phyloP scores from a whole-genome alignment of 2,797 vertebrate genomes.

The Crax fasciolata region DNA sequence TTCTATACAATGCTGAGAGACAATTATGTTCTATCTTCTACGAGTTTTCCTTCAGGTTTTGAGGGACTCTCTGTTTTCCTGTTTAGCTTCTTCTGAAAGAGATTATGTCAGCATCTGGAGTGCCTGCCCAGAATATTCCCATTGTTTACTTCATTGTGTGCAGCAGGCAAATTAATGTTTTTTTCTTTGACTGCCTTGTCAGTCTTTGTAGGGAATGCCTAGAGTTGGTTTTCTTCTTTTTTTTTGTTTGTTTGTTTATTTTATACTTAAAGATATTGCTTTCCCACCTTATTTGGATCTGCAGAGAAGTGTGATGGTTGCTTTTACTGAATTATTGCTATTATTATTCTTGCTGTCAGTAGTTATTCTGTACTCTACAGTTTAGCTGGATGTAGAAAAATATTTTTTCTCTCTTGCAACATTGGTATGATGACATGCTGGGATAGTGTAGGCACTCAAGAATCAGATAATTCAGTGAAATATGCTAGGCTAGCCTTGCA shows the following conservation, averaged over 20 bases:
- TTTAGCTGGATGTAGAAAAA: not conserved
- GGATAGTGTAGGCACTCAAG: not conserved
- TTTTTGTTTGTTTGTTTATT: not conserved
- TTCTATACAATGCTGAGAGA: not conserved
- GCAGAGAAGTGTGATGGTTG: not conserved
- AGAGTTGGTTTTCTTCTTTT: not conserved
- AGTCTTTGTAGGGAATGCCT: not conserved
- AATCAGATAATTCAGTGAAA: not conserved
- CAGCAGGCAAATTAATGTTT: not conserved
- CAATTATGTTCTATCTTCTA: not conserved
- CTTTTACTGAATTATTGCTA: not conserved
- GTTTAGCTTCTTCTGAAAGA: not conserved
- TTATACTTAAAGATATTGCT: not conserved
- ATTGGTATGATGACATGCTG: not conserved
- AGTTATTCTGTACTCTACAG: not conserved
- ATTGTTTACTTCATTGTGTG: not conserved
- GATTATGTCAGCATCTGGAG: not conserved
- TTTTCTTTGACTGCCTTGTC: not conserved
- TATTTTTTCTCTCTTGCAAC: not conserved
- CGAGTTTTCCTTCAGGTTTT: not conserved
- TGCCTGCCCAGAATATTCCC: not conserved
- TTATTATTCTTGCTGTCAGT: not conserved
- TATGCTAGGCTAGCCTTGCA: not conserved
- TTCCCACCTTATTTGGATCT: not conserved
- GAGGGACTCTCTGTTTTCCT: not conserved